These are phyloP conservation scores for Sus scrofa DNA, from an alignment of 2,113 vertebrate genomes.

Conservation along the genomic window T2T-Sscrofa CM000815.6:115798001-115798500, in stretches of 20 bases:
- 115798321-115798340: rapidly evolving
- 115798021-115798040: neutral
- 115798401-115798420: no score
- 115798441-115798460: no score
- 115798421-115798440: no score
- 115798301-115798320: rapidly evolving
- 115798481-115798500: no score
- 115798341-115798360: neutral
- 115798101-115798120: no score
- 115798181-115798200: neutral
- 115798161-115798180: neutral
- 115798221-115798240: neutral
- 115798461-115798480: no score
- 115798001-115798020: neutral
- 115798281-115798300: neutral
- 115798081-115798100: neutral
- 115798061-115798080: neutral
- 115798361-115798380: rapidly evolving
- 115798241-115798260: neutral
- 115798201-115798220: neutral
- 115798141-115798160: rapidly evolving
- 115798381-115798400: no score
- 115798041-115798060: neutral
- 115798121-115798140: no score
- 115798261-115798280: neutral